Evolutionary conservation across 2,888 invertebrate genomes (phyloP).

Genomic region (Phortica magna): DNA sequence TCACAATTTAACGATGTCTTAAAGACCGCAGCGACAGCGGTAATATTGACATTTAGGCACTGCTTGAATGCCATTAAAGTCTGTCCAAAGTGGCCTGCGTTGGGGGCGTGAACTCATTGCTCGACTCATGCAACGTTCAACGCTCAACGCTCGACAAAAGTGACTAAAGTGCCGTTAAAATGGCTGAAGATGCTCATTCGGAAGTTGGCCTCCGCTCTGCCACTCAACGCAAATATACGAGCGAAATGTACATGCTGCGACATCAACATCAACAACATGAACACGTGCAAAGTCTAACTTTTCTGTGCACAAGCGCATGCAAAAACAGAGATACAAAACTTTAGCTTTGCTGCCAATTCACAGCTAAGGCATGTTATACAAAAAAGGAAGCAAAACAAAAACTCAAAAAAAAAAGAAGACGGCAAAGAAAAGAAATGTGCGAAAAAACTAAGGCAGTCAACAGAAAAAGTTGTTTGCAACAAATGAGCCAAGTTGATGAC

Average conservation of each 20-base stretch:
- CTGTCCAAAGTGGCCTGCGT: neutral
- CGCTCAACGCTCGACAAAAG: neutral
- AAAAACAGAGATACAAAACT: too few relatives aligned
- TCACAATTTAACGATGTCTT: slow-evolving; percentile 18
- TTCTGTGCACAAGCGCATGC: too few relatives aligned
- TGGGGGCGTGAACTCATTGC: neutral
- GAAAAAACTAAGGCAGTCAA: slow-evolving; percentile 33
- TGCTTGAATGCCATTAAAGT: slow-evolving; percentile 6
- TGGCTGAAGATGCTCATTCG: neutral
- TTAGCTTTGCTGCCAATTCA: neutral
- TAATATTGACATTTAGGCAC: neutral
- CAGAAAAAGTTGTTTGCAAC: slow-evolving; percentile 30
- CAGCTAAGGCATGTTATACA: slow-evolving; percentile 6
- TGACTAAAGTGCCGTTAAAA: slow-evolving; percentile 20
- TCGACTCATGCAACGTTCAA: too few relatives aligned
- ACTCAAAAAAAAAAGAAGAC: neutral
- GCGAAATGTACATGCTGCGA: neutral
- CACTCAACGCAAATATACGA: neutral
- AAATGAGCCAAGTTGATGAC: slow-evolving; percentile 34
- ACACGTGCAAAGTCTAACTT: neutral
- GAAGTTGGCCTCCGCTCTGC: neutral
- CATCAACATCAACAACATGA: neutral
- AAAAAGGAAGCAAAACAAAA: neutral
- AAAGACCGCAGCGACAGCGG: slow-evolving; percentile 15
- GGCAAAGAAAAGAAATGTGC: neutral